Base-by-base conservation (phyloP, 1,140 invertebrate genomes). In the Hermetia illucens region DNA sequence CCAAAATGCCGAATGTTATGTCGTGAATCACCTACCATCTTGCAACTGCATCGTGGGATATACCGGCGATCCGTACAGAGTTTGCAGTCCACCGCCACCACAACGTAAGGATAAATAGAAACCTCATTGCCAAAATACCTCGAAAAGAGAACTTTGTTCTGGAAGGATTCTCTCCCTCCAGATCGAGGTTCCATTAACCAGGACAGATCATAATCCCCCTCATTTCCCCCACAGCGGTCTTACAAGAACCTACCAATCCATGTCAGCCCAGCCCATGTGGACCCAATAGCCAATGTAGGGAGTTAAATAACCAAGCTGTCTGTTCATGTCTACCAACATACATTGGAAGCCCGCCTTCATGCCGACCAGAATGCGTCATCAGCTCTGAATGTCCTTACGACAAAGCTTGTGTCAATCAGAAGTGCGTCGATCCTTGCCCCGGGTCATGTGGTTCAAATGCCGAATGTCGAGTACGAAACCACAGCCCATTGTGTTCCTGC, bases 331-430 rank as follows among this genome's bases (percentile, higher is more conserved):
- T 72, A 15, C 57, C 68, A 4, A 71, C 73, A 16, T 79, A 77
- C 48, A 67, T 72, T 44, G 79, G 79, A 27, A 79, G 81, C 62
- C 79, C 78, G 6, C 79, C 76, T 55, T 71, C 72, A n/a, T 79
- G 76, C 52, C 58, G 71, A 53, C 70, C 71, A 4, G 72, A 73
- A 53, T 75, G 72, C 46, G 48, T 69, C 2, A 51, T 68, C 0
- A 71, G 70, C 49, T 64, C 66, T 9, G 75, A 79, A 46, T 79
- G 76, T 53, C 56, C 72, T 21, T 61, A 71, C 12, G 71, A 76
- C 47, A 69, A 62, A 48, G 71, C 74, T 21, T 79, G 77, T 50
- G 66, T 74, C 30, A 62, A 66, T 45, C 67, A 69, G 42, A 75
- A 74, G 52, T 80, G 77, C 50, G 59, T 69, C 38, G 69, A 79